Evolutionary conservation across 2,888 invertebrate genomes (phyloP).

Genomic region (Stenichneumon culpator): DNA sequence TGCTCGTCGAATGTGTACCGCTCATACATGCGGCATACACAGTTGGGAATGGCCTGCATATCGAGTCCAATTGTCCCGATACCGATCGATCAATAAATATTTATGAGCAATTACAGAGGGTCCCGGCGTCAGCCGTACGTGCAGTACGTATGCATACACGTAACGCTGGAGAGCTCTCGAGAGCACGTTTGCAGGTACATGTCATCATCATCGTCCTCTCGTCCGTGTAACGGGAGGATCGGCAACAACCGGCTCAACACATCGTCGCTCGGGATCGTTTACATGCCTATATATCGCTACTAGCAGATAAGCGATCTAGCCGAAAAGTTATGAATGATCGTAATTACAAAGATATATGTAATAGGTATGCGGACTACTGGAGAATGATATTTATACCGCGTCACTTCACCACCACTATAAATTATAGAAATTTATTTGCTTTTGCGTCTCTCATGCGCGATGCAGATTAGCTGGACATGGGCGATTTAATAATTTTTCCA

Average conservation of each 20-base stretch:
- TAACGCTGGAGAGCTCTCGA: conserved; percentile 23
- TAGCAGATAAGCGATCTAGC: conserved; percentile 44
- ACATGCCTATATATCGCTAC: conserved; percentile 26
- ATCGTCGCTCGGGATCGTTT: conserved; percentile 37
- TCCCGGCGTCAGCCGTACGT: conserved; percentile 25
- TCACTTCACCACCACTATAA: conserved; percentile 34
- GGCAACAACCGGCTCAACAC: conserved; percentile 9
- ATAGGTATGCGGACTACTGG: background rate
- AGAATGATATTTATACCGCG: conserved; percentile 32
- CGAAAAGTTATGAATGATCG: conserved; percentile 48
- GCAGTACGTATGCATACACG: conserved; percentile 32
- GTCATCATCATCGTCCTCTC: conserved; percentile 34
- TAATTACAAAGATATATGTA: conserved; percentile 46
- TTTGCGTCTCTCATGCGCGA: background rate
- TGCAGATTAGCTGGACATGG: background rate
- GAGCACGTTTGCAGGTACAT: conserved; percentile 39
- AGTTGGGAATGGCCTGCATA: conserved; percentile 49
- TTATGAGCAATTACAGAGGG: conserved; percentile 76
- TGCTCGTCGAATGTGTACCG: conserved; percentile 17
- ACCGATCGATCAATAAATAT: conserved; percentile 80
- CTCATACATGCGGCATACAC: conserved; percentile 22
- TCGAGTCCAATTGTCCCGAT: conserved; percentile 75
- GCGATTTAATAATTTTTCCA: background rate
- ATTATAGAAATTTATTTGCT: conserved; percentile 17
- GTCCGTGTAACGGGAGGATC: conserved; percentile 19